phyloP scores from a whole-genome alignment of 2,113 vertebrate species.

The Calonectris borealis region DNA sequence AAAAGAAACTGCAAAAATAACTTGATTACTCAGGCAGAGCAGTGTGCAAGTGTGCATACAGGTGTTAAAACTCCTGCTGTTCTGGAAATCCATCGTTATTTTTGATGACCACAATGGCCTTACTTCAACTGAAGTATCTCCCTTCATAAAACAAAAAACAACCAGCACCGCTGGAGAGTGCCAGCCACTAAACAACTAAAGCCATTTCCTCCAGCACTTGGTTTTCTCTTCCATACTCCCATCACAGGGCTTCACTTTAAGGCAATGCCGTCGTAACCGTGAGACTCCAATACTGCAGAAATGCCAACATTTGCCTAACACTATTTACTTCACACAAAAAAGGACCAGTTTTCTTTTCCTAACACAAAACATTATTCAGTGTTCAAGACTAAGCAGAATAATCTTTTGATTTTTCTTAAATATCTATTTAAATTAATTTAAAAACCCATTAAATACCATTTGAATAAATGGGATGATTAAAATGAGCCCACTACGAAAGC shows the following conservation, averaged over 20 bases:
- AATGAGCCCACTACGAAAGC: background rate
- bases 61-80: background rate
- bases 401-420: background rate
- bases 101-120: background rate
- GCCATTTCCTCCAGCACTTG: background rate
- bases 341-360: background rate
- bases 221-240: background rate
- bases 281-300: background rate
- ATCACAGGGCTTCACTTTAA: background rate
- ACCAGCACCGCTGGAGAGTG: background rate
- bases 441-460: background rate
- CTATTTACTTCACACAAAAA: background rate
- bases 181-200: background rate
- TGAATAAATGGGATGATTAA: background rate
- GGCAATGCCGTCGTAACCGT: fast-evolving
- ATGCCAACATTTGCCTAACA: background rate
- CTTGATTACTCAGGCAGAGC: background rate
- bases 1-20: background rate
- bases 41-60: background rate
- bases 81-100: background rate
- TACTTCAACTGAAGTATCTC: background rate
- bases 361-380: background rate
- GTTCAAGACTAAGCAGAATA: background rate
- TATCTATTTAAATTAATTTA: background rate
- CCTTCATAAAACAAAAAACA: background rate